Evolutionary conservation across 53 echinoderm and acorn worm species (phyloP).

Genomic region (Patiria pectinifera): DNA sequence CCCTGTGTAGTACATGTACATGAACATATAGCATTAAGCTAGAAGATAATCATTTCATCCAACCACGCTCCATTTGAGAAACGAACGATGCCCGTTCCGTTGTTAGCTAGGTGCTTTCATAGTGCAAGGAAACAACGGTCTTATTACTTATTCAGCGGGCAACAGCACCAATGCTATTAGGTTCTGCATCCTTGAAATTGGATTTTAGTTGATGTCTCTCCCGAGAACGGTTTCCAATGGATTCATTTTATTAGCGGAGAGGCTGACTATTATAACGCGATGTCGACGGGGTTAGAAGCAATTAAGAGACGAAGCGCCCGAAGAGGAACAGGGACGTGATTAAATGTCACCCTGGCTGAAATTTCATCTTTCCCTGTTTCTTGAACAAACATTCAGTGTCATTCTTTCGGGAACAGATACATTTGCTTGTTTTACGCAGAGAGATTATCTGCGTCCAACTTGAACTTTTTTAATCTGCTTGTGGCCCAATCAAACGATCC

Average conservation of each 20-base stretch:
- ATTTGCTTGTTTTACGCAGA: not conserved
- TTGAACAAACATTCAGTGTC: not conserved
- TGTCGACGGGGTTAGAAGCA: slow-evolving; percentile 9
- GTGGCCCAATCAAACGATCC: not conserved
- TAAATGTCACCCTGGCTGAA: slow-evolving; percentile 11
- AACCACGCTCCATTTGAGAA: not conserved
- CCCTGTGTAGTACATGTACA: not conserved
- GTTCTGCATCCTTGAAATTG: slow-evolving; percentile 15
- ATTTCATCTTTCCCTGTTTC: not conserved
- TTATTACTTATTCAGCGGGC: slow-evolving; percentile 4
- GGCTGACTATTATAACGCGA: not conserved
- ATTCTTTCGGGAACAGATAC: not conserved
- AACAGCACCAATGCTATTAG: not conserved
- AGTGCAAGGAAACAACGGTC: not conserved
- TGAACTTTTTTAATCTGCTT: not conserved
- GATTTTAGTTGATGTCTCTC: slow-evolving; percentile 25
- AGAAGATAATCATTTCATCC: not conserved
- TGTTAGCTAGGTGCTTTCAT: not conserved
- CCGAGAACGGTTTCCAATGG: not conserved
- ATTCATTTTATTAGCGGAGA: not conserved
- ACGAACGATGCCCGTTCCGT: not conserved
- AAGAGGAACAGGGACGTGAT: not conserved
- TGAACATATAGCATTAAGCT: not conserved
- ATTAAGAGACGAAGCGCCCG: slow-evolving; percentile 16
- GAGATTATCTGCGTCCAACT: not conserved